Evolutionary conservation across 2,113 vertebrate genomes (phyloP), one percentile per base, ranked within the genome.

Genomic region (Hucho hucho): DNA sequence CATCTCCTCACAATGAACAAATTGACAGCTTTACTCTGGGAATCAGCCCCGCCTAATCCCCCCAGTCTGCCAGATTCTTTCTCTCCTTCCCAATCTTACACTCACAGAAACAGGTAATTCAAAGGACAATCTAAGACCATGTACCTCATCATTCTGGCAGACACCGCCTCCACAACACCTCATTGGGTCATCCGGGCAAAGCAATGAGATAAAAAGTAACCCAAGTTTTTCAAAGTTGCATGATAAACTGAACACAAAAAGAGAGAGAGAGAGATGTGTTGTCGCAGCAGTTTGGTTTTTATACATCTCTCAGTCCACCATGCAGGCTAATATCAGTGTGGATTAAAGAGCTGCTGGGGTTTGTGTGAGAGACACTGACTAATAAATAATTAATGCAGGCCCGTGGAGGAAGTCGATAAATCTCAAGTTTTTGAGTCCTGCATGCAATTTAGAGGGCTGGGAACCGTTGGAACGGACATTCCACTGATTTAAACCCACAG

Each of bases 311-410:
- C 64, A 70, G 18, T 56, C 67, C 68, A 32, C 56, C 13, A 47
- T 43, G 67, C 67, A 75, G 26, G 61, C 49, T 56, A 76, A 47
- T 71, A 71, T 77, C 67, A 13, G 58, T 64, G 22, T 56, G 78
- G 72, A 80, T 83, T 77, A 75, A 74, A 69, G 37, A 69, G 64
- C 70, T 70, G 28, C 68, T 78, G 24, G 29, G 74, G 28, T 72
- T 83, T 77, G 28, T 70, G 37, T 81, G 72, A 56, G 29, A 84
- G 46, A 80, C 74, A 83, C 76, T 80, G 77, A 78, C n/a, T 81
- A 61, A 83, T 89, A 71, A 72, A 89, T 88, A 77, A 86, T 92
- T 84, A 79, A 86, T 68, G 26, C 13, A 20, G 70, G 25, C 69
- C 56, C 75, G 78, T 75, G 77, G 80, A 81, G 73, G 74, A 78